Evolutionary conservation across 1,140 invertebrate genomes (phyloP).

Genomic region (Chionoecetes opilio): DNA sequence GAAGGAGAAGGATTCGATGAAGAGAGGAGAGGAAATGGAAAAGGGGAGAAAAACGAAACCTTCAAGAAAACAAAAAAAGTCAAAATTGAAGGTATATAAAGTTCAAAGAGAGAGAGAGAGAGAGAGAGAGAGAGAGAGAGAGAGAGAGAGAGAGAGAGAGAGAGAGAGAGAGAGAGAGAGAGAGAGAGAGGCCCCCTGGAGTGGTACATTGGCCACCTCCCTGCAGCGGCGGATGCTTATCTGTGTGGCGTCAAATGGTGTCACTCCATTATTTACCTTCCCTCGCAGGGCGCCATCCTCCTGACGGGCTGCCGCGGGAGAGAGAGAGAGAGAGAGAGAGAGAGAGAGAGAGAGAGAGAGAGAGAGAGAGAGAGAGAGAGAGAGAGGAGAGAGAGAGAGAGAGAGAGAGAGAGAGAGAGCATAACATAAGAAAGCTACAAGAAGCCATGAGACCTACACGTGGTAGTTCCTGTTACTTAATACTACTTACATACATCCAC

Average conservation of each 20-base stretch:
- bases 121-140: constrained; percentile 16
- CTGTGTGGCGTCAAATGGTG: background rate
- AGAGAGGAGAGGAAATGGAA: background rate
- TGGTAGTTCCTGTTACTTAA: no score
- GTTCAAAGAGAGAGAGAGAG: constrained; percentile 36
- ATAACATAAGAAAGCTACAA: no score
- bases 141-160: constrained; percentile 41
- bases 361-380: no score
- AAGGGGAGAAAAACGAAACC: background rate
- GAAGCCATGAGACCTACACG: no score
- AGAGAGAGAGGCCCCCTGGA: background rate
- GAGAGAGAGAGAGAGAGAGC: no score
- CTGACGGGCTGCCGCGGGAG: no score
- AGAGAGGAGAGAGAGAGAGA: no score
- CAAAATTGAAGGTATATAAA: background rate
- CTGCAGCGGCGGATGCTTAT: background rate
- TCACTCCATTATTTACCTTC: constrained; percentile 29
- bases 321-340: no score
- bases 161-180: constrained; percentile 24
- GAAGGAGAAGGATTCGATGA: background rate
- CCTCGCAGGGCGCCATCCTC: background rate
- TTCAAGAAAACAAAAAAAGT: no score
- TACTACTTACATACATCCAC: no score
- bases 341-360: no score
- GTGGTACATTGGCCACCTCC: background rate